A percentile compares a stretch with the other conserved stretches of the same genome.
Evolutionary conservation across 2,888 invertebrate species (phyloP).

Genomic region (Melolontha melolontha): DNA sequence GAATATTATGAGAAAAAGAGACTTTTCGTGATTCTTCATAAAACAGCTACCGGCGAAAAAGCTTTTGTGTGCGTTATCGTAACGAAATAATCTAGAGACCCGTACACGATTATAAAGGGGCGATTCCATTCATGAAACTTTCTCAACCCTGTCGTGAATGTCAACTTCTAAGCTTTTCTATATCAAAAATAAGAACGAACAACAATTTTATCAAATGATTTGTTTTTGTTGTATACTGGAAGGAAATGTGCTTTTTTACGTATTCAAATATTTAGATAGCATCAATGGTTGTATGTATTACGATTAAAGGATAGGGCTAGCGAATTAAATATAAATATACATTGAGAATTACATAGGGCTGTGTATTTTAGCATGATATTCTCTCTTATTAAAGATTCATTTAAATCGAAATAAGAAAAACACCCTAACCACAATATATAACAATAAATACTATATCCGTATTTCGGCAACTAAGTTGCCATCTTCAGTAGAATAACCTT

Average conservation of each 20-base stretch:
- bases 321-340: no score
- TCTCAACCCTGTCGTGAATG: neutral
- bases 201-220: conserved; percentile 6
- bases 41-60: neutral
- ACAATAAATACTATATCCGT: no score
- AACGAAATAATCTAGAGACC: conserved; percentile 13
- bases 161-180: conserved; percentile 7
- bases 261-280: no score
- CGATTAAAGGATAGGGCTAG: no score
- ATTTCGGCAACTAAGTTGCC: no score
- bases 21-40: conserved; percentile 10
- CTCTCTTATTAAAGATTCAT: no score
- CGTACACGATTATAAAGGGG: conserved; percentile 12
- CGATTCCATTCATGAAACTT: conserved; percentile 16
- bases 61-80: conserved; percentile 16
- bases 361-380: no score
- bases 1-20: conserved; percentile 1
- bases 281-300: no score
- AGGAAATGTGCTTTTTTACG: neutral
- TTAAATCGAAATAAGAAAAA: no score
- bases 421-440: no score
- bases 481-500: no score
- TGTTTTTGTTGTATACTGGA: neutral
- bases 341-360: no score
- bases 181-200: neutral